These are phyloP conservation scores for Argyrosomus japonicus DNA, from an alignment of 2,113 vertebrate species.

Conservation along the genomic window DNA sequence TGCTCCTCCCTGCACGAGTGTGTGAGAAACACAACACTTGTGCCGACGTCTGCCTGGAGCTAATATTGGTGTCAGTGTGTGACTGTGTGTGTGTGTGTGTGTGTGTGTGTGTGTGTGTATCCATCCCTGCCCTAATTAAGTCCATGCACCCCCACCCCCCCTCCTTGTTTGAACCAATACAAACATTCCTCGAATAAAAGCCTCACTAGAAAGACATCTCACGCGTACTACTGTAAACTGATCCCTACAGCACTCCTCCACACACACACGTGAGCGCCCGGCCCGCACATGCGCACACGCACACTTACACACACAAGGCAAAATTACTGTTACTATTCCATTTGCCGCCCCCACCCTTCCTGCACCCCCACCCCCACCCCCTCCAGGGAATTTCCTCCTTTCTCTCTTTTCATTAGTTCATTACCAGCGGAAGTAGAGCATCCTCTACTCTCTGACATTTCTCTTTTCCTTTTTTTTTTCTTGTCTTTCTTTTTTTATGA, in stretches of 20 bases:
- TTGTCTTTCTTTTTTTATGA: slow-evolving; percentile 22
- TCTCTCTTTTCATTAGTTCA: slow-evolving; percentile 64
- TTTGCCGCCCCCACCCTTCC: slow-evolving; percentile 68
- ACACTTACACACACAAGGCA: slow-evolving; percentile 48
- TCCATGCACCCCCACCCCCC: slow-evolving; percentile 2
- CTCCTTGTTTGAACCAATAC: slow-evolving; percentile 43
- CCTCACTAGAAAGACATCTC: slow-evolving; percentile 65
- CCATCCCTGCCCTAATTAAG: slow-evolving; percentile 59
- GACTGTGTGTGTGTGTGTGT: slow-evolving; percentile 23
- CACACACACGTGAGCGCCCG: slow-evolving; percentile 57
- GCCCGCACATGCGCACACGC: slow-evolving; percentile 60
- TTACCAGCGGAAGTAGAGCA: slow-evolving; percentile 70
- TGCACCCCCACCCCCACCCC: slow-evolving; percentile 6
- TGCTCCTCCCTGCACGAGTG: slow-evolving; percentile 49
- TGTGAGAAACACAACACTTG: slow-evolving; percentile 82
- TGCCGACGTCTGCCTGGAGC: slow-evolving; percentile 66
- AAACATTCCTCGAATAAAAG: slow-evolving; percentile 72
- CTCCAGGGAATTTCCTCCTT: slow-evolving; percentile 56
- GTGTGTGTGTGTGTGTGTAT: slow-evolving; percentile 29
- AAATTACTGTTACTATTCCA: slow-evolving; percentile 64
- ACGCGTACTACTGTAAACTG: slow-evolving; percentile 73
- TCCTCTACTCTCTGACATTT: slow-evolving; percentile 41
- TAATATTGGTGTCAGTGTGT: slow-evolving; percentile 66
- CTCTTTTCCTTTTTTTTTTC: slow-evolving; percentile 30
- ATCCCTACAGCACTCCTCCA: slow-evolving; percentile 53